Base-by-base conservation (phyloP, 35 echinoderm and acorn worm genomes). In the Apostichopus parvimensis region DNA sequence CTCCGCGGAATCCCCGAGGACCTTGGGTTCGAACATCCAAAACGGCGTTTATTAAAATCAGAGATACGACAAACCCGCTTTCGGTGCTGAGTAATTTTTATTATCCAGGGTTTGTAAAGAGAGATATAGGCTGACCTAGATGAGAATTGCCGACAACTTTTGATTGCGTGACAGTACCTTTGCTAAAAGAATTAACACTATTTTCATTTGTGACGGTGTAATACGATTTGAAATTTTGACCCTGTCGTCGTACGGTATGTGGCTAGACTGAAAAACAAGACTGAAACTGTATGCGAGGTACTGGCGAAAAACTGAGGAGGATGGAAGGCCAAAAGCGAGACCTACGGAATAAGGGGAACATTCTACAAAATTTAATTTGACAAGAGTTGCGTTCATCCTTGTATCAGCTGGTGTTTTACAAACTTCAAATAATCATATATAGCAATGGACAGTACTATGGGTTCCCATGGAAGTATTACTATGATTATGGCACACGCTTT, bases 151-250 rank as follows among this genome's bases (percentile, higher is more conserved):
- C 54, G 18, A 84, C 81, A 84, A 84, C 81, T 84, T 84, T 84
- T 84, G 81, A 84, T 84, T 84, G 81, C 81, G 81, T 84, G 81
- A 84, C 81, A 84, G 62, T 84, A 84, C 54, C 71, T 58, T 84
- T 84, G 17, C 8, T 84, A 84, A 84, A 84, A 60, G 81, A 84
- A 84, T 84, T 84, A 84, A 52, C 57, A 59, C 81, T 56, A 18
- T 58, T 24, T 75, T 75, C 71, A 75, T 75, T 75, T 75, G 71
- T 75, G n/a, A 75, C n/a, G 71, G 71, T 75, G n/a, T 75, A 75
- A 75, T 75, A 18, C 71, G 71, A 75, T 75, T 75, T 45, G 34
- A 18, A 75, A 75, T 75, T 60, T 22, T 75, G 12, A 75, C 71
- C 71, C 71, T 75, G 71, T 75, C 11, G 71, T 75, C 11, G 71